Conservation (phyloP, 2,113 vertebrate genomes). For the Sigmodon hispidus region DNA sequence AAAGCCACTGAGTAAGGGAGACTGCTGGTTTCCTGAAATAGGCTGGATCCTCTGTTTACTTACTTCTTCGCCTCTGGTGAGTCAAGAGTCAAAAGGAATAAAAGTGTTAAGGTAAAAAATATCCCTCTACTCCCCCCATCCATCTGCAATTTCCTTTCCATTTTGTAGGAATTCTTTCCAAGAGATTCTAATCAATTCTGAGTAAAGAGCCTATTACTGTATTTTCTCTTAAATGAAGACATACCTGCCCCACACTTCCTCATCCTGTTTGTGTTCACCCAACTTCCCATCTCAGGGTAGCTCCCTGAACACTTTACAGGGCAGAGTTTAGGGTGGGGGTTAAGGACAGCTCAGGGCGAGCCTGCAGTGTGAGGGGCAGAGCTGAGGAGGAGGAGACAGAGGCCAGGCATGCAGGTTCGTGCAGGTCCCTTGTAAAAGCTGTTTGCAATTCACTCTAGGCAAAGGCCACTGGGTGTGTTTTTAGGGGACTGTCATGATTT, state of each 20-base stretch:
- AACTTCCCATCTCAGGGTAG: background rate
- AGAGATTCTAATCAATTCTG: background rate
- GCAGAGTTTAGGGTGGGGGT: no score
- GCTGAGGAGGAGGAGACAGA: background rate
- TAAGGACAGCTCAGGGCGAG: no score
- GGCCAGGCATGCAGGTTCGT: background rate
- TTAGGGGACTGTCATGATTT: background rate
- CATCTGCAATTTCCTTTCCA: background rate
- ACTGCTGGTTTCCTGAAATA: background rate
- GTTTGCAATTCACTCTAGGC: background rate
- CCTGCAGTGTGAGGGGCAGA: background rate
- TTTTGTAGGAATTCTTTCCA: background rate
- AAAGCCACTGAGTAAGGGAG: background rate
- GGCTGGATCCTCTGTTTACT: background rate
- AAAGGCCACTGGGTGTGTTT: conserved; percentile 34
- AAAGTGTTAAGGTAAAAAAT: background rate
- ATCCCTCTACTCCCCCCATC: background rate
- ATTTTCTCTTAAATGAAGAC: background rate
- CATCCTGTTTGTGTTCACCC: background rate
- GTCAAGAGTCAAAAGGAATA: background rate
- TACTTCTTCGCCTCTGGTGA: background rate
- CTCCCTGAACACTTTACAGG: background rate
- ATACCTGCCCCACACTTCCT: no score
- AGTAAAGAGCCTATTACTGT: background rate
- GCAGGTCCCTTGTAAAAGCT: background rate